These are phyloP conservation scores for Meloe dianella DNA, from an alignment of 2,888 invertebrate species.

Conservation along the genomic window DNA sequence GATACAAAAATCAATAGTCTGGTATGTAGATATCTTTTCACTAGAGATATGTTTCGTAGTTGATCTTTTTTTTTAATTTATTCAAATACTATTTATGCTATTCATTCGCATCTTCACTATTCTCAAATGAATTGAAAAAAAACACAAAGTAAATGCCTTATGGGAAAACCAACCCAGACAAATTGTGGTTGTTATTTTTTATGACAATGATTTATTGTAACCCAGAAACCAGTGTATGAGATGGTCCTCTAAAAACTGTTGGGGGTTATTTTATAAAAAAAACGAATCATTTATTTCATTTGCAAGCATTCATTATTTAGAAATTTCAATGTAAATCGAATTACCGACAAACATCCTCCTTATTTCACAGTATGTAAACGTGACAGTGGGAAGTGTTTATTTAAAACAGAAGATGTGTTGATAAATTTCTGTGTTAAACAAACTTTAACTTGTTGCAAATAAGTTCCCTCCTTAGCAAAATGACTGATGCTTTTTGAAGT, in stretches of 20 bases:
- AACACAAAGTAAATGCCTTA: too few relatives aligned
- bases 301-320: too few relatives aligned
- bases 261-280: too few relatives aligned
- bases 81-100: background rate
- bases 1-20: conserved; percentile 26
- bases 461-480: background rate
- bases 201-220: too few relatives aligned
- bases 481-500: background rate
- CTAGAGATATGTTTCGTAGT: background rate
- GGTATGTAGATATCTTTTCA: background rate
- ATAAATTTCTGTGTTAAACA: conserved; percentile 3
- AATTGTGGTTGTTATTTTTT: too few relatives aligned
- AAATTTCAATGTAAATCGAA: too few relatives aligned
- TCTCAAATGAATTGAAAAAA: background rate
- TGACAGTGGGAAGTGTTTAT: background rate
- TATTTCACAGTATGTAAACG: background rate
- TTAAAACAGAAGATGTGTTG: conserved; percentile 7
- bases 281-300: too few relatives aligned
- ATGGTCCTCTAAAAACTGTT: too few relatives aligned
- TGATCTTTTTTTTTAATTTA: background rate
- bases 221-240: too few relatives aligned
- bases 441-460: conserved; percentile 7
- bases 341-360: background rate
- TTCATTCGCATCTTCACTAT: background rate
- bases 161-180: too few relatives aligned